These are phyloP conservation scores for Dendropsophus ebraccatus DNA, from an alignment of 2,113 vertebrate species.

Conservation along the genomic window DNA sequence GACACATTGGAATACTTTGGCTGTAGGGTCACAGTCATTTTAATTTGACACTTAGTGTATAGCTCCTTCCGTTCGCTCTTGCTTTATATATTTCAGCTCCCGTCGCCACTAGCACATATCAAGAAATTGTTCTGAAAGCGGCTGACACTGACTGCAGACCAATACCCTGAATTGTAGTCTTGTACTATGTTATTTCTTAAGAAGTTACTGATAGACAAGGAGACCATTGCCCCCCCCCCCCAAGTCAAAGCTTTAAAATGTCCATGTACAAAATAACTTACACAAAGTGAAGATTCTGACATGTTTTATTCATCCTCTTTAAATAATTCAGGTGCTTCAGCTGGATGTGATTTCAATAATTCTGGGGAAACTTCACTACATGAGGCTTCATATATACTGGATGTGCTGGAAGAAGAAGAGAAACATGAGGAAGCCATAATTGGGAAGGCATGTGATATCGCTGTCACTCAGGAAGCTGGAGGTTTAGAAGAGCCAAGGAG, in stretches of 20 bases:
- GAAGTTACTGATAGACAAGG: conserved; percentile 21
- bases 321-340: conserved; percentile 46
- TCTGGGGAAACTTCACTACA: conserved; percentile 45
- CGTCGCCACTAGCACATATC: not conserved
- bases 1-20: not conserved
- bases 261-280: conserved; percentile 29
- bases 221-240: not conserved
- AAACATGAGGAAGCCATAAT: conserved; percentile 46
- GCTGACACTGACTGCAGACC: not conserved
- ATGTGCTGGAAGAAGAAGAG: conserved; percentile 16
- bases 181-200: conserved; percentile 1
- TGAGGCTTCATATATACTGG: conserved; percentile 34
- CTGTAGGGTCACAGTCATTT: not conserved
- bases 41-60: not conserved
- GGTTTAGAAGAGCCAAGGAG: conserved; percentile 23
- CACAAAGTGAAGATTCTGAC: conserved; percentile 22
- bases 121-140: not conserved
- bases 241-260: conserved; percentile 27
- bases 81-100: not conserved
- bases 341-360: conserved; percentile 50
- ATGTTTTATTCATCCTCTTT: conserved; percentile 49
- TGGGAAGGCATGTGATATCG: conserved; percentile 42
- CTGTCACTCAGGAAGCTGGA: conserved; percentile 45
- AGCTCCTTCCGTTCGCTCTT: not conserved
- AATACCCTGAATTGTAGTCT: not conserved